These are phyloP conservation scores for Syndactyla subalaris DNA, from an alignment of 2,797 vertebrate species.

Conservation along the genomic window DNA sequence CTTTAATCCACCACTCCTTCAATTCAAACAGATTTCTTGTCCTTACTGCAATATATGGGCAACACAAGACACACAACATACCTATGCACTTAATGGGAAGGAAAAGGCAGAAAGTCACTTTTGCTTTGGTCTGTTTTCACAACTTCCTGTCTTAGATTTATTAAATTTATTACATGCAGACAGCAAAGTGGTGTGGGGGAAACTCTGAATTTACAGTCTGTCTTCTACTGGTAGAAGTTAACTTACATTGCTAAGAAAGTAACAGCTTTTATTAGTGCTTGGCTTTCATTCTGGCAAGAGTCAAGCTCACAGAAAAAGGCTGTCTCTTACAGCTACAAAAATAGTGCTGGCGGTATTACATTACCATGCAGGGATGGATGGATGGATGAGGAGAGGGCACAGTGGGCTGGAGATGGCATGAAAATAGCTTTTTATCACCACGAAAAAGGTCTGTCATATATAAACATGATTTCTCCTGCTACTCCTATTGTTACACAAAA, in stretches of 20 bases:
- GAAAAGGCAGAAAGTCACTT: background rate
- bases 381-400: background rate
- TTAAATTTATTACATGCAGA: background rate
- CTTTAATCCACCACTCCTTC: background rate
- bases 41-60: background rate
- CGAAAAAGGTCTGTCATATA: background rate
- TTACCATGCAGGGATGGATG: background rate
- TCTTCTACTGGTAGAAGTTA: background rate
- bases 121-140: background rate
- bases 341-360: background rate
- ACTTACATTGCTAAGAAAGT: constrained; percentile 1
- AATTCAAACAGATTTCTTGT: background rate
- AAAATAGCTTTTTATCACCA: background rate
- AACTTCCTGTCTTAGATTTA: background rate
- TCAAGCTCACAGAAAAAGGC: background rate
- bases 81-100: background rate
- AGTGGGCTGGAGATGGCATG: background rate
- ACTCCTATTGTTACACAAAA: background rate
- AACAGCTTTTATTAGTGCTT: background rate
- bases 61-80: background rate
- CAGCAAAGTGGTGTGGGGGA: background rate
- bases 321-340: background rate
- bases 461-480: background rate
- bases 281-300: constrained; percentile 1
- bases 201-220: background rate